Conservation (phyloP, 2,113 vertebrate species). For the Atractosteus spatula region DNA sequence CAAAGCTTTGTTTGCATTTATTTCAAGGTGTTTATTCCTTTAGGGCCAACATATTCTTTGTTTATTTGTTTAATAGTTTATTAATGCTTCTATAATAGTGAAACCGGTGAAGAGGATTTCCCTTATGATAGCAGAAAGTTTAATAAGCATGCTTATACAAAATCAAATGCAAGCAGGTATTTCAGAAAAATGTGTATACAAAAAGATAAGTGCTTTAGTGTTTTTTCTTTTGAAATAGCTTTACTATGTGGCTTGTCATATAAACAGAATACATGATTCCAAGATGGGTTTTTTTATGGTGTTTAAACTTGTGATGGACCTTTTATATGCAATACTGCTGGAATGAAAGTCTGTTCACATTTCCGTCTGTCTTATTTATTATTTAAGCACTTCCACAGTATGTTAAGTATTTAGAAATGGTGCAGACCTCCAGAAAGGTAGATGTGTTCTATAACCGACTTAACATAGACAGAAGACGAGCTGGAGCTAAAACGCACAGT, state of each 20-base stretch:
- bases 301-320: slow-evolving; percentile 62
- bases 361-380: slow-evolving; percentile 62
- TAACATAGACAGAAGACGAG: slow-evolving; percentile 67
- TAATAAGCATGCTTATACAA: slow-evolving; percentile 45
- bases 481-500: slow-evolving; percentile 40
- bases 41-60: slow-evolving; percentile 54
- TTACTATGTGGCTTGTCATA: slow-evolving; percentile 62
- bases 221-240: slow-evolving; percentile 65
- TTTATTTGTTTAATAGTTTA: slow-evolving; percentile 62
- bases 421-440: slow-evolving; percentile 46
- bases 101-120: slow-evolving; percentile 30
- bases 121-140: slow-evolving; percentile 43
- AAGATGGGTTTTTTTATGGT: slow-evolving; percentile 60
- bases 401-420: slow-evolving; percentile 53
- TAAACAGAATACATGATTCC: slow-evolving; percentile 71
- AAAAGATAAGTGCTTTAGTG: slow-evolving; percentile 63
- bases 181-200: slow-evolving; percentile 30
- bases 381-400: slow-evolving; percentile 52
- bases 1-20: slow-evolving; percentile 44
- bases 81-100: slow-evolving; percentile 49
- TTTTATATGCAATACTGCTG: slow-evolving; percentile 40
- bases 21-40: slow-evolving; percentile 32
- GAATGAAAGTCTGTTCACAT: slow-evolving; percentile 35
- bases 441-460: slow-evolving; percentile 71
- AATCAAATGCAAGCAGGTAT: slow-evolving; percentile 57